Conservation (phyloP, 2,113 vertebrate genomes). For the Scomber scombrus region DNA sequence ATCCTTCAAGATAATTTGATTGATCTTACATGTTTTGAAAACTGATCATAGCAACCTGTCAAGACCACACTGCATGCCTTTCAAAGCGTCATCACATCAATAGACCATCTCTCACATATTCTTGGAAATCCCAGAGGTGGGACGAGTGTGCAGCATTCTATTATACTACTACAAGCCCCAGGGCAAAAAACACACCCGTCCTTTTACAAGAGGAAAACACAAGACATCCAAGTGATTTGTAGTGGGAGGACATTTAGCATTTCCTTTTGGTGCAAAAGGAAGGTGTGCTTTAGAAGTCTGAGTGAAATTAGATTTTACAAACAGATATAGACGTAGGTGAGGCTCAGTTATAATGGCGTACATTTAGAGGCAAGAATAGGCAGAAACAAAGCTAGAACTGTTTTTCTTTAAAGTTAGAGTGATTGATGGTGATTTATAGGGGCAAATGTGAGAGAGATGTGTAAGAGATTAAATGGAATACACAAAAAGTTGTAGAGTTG, state of each 20-base stretch:
- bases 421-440: background rate
- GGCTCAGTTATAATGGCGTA: background rate
- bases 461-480: background rate
- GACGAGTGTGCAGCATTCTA: slow-evolving; percentile 60
- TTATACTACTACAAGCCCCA: slow-evolving; percentile 66
- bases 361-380: background rate
- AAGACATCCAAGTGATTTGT: slow-evolving; percentile 71
- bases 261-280: slow-evolving; percentile 64
- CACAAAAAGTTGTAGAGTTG: background rate
- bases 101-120: slow-evolving; percentile 56
- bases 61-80: slow-evolving; percentile 73
- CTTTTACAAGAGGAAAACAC: slow-evolving; percentile 78
- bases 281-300: slow-evolving; percentile 38
- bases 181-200: slow-evolving; percentile 68
- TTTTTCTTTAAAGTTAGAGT: background rate
- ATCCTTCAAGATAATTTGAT: slow-evolving; percentile 22
- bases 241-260: slow-evolving; percentile 41
- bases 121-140: slow-evolving; percentile 80
- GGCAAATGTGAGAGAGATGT: background rate
- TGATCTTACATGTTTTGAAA: slow-evolving; percentile 25
- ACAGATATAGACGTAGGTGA: slow-evolving; percentile 10
- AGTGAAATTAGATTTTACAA: slow-evolving; percentile 34
- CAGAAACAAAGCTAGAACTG: background rate
- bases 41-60: slow-evolving; percentile 33
- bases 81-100: slow-evolving; percentile 76